Conservation (phyloP, 2,797 vertebrate genomes). For the Notamacropus eugenii region DNA sequence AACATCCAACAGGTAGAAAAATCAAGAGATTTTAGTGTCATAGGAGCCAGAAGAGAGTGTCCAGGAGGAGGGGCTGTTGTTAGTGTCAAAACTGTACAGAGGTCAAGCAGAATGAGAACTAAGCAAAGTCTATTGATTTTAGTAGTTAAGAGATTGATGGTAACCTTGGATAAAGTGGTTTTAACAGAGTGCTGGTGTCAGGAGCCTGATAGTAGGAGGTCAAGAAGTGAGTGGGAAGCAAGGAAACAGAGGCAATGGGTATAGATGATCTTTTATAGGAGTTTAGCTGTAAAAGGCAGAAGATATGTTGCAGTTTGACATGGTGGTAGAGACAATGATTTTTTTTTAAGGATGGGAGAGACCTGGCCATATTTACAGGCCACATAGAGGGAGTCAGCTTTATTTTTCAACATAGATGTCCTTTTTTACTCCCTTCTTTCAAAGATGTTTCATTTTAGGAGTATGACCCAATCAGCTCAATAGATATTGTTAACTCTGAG, state of each 20-base stretch:
- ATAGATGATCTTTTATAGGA: neutral
- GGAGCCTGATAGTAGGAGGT: neutral
- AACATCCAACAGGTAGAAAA: neutral
- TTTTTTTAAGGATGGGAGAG: neutral
- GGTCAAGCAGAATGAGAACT: neutral
- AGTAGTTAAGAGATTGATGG: neutral
- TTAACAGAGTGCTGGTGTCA: neutral
- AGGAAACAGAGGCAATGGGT: neutral
- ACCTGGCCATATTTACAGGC: neutral
- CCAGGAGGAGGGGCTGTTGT: neutral
- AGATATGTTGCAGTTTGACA: neutral
- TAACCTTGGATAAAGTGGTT: neutral
- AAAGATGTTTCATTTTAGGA: neutral
- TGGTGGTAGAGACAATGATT: neutral
- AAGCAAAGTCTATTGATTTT: neutral
- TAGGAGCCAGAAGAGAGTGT: neutral
- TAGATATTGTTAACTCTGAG: neutral
- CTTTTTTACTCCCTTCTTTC: neutral
- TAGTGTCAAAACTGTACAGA: neutral
- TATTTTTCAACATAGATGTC: neutral
- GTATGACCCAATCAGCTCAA: neutral
- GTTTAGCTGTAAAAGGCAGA: neutral
- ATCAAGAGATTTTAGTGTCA: neutral
- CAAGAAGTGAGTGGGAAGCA: neutral
- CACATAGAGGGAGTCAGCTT: neutral